These are phyloP conservation scores for Mionectes macconnelli DNA, from an alignment of 2,113 vertebrate species.

Conservation along the genomic window DNA sequence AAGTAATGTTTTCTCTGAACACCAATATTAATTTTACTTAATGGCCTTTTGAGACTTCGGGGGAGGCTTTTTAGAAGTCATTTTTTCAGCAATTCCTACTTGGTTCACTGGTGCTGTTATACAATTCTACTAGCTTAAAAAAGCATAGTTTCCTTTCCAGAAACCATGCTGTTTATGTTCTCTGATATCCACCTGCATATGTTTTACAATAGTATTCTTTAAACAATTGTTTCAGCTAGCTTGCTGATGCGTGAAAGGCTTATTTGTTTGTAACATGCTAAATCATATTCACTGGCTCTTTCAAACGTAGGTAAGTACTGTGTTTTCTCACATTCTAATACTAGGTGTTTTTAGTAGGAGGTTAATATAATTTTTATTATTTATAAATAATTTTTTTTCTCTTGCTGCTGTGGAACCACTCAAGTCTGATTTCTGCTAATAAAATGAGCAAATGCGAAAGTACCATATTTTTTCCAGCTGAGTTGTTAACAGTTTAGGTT, in stretches of 20 bases:
- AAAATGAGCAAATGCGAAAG: neutral
- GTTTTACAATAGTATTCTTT: neutral
- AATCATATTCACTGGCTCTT: neutral
- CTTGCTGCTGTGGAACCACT: neutral
- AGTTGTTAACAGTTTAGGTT: neutral
- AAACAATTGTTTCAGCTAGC: neutral
- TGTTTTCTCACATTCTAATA: neutral
- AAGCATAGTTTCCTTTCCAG: neutral
- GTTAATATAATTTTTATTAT: neutral
- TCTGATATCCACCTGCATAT: neutral
- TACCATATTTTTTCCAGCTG: neutral
- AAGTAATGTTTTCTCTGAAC: neutral
- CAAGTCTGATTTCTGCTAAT: neutral
- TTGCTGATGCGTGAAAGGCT: neutral
- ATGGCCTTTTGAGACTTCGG: neutral
- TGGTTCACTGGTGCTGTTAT: neutral
- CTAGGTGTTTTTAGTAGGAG: neutral
- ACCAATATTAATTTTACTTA: neutral
- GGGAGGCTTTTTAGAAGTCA: neutral
- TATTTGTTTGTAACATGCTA: neutral
- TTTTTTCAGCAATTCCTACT: neutral
- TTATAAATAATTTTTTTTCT: neutral
- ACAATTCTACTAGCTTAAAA: neutral
- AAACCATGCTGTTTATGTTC: neutral
- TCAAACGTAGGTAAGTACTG: neutral